Conservation (phyloP, 2,797 vertebrate species). For the Tolypeutes matacus region DNA sequence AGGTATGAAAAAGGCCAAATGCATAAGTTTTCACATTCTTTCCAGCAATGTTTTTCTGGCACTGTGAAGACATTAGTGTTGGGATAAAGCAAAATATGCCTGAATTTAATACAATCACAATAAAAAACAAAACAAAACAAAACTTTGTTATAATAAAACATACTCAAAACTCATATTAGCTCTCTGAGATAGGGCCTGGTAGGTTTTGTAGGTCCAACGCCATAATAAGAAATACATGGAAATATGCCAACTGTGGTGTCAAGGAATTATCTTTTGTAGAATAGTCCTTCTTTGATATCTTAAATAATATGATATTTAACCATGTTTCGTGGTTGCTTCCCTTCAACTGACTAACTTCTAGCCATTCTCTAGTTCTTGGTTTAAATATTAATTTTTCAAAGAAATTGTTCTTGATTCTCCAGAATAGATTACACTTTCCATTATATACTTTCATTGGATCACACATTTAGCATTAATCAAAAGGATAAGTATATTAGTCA, state of each 20-base stretch:
- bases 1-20: neutral
- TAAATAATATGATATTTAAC: constrained; percentile 7
- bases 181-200: neutral
- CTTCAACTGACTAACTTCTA: constrained; percentile 27
- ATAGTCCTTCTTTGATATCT: neutral
- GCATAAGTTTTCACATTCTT: neutral
- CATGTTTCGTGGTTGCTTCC: neutral
- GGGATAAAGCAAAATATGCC: neutral
- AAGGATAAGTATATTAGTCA: neutral
- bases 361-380: neutral
- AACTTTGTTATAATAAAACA: neutral
- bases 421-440: constrained; percentile 1
- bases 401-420: neutral
- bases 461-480: constrained; percentile 52
- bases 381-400: constrained; percentile 17
- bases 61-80: neutral
- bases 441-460: constrained; percentile 9
- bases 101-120: neutral
- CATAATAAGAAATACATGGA: neutral
- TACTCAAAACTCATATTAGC: neutral
- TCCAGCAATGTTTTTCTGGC: neutral
- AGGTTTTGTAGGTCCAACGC: neutral
- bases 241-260: neutral
- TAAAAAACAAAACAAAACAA: constrained; percentile 9
- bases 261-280: neutral